These are phyloP conservation scores for Falco biarmicus DNA, from an alignment of 2,797 vertebrate genomes.

Conservation along the genomic window DNA sequence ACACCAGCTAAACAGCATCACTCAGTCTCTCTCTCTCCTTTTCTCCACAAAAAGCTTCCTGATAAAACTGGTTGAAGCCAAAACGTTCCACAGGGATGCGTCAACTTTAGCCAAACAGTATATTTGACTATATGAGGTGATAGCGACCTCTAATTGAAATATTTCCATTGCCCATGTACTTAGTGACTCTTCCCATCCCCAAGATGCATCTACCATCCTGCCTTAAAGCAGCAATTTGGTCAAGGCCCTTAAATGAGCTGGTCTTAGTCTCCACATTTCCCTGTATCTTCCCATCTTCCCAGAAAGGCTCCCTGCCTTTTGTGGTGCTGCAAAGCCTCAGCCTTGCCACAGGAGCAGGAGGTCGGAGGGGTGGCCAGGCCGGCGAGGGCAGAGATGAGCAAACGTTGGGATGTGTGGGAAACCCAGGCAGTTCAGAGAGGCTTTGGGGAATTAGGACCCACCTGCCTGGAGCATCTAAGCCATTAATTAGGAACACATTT, in stretches of 20 bases:
- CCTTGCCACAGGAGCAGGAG: background rate
- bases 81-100: background rate
- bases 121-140: background rate
- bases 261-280: background rate
- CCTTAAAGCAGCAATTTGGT: background rate
- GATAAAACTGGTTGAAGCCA: background rate
- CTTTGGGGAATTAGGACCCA: background rate
- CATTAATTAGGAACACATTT: background rate
- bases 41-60: background rate
- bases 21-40: background rate
- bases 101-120: background rate
- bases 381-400: background rate
- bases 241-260: background rate
- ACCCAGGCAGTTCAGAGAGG: background rate
- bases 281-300: background rate
- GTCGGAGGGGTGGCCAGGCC: accelerated
- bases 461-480: background rate
- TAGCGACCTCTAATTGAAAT: background rate
- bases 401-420: background rate
- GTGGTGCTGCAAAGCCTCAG: background rate
- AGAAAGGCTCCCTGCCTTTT: background rate
- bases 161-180: background rate
- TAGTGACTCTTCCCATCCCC: background rate
- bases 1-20: slow-evolving; percentile 11
- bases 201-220: background rate